phyloP scores from a whole-genome alignment of 2,888 invertebrate species.

The Aspidiotus destructor region DNA sequence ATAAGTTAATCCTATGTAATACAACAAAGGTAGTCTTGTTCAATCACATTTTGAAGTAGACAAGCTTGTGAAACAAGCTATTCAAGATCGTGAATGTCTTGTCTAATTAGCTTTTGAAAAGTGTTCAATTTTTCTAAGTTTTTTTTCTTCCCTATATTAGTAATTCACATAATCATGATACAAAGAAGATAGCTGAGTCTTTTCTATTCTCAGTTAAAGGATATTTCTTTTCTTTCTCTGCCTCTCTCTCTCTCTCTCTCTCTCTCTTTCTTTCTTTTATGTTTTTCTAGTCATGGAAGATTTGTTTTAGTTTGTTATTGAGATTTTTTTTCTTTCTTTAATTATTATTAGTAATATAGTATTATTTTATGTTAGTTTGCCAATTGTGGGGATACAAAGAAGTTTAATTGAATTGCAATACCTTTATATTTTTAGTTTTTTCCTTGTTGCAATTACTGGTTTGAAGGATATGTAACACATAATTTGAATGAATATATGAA shows the following conservation, averaged over 20 bases:
- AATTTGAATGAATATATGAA: too few species aligned
- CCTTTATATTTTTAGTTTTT: too few species aligned
- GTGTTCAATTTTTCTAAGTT: neutral
- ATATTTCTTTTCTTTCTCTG: neutral
- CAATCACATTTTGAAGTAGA: neutral
- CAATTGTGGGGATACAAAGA: neutral
- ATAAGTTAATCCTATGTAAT: neutral
- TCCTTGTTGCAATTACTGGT: too few species aligned
- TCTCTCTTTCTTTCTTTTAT: too few species aligned
- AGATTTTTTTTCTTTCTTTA: neutral
- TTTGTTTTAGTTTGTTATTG: neutral
- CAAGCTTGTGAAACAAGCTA: neutral
- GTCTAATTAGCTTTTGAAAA: neutral
- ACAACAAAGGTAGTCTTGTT: neutral
- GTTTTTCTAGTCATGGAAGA: slow-evolving; percentile 6
- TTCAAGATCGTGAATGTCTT: neutral
- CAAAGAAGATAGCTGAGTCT: neutral
- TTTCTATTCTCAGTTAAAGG: neutral
- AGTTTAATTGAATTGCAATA: too few species aligned
- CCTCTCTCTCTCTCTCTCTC: too few species aligned
- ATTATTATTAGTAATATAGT: neutral
- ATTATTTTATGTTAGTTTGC: neutral
- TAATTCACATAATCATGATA: too few species aligned
- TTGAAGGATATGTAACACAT: too few species aligned
- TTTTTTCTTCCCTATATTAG: neutral